Conservation (phyloP, 2,888 invertebrate species). For the Pammene aurita region DNA sequence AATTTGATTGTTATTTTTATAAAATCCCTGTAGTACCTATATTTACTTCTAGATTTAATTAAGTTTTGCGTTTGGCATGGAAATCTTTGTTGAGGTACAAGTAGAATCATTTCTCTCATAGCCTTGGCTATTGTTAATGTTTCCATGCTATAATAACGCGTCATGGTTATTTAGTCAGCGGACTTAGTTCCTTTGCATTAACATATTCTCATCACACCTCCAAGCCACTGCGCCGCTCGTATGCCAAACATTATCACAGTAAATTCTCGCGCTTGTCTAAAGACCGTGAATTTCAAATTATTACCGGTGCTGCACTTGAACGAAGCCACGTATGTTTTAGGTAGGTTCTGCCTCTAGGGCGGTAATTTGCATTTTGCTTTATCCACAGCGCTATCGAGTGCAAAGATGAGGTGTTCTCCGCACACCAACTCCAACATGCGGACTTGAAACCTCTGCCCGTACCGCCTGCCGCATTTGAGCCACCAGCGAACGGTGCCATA, state of each 20-base stretch:
- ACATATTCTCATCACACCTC: constrained; percentile 57
- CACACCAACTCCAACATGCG: constrained; percentile 81
- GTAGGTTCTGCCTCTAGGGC: constrained; percentile 49
- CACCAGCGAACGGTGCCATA: constrained; percentile 68
- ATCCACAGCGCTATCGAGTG: constrained; percentile 89
- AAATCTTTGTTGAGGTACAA: background rate
- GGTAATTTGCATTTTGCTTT: constrained; percentile 61
- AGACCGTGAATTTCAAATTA: constrained; percentile 58
- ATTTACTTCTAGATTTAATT: background rate
- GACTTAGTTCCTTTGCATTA: constrained; percentile 52
- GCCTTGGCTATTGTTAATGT: constrained; percentile 70
- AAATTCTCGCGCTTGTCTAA: constrained; percentile 53
- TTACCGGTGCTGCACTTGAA: constrained; percentile 52
- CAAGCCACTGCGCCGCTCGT: constrained; percentile 47
- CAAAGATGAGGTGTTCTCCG: constrained; percentile 90
- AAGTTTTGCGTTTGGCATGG: background rate
- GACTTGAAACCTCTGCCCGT: constrained; percentile 66
- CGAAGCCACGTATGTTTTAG: constrained; percentile 40
- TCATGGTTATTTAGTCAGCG: constrained; percentile 45
- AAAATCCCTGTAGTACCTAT: background rate
- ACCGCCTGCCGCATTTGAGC: constrained; percentile 49
- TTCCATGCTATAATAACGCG: constrained; percentile 61
- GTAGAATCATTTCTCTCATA: constrained; percentile 45
- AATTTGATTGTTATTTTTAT: background rate
- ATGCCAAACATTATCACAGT: constrained; percentile 60